Evolutionary conservation across 2,113 vertebrate genomes (phyloP).

Genomic region (Corythoichthys haematopterus): DNA sequence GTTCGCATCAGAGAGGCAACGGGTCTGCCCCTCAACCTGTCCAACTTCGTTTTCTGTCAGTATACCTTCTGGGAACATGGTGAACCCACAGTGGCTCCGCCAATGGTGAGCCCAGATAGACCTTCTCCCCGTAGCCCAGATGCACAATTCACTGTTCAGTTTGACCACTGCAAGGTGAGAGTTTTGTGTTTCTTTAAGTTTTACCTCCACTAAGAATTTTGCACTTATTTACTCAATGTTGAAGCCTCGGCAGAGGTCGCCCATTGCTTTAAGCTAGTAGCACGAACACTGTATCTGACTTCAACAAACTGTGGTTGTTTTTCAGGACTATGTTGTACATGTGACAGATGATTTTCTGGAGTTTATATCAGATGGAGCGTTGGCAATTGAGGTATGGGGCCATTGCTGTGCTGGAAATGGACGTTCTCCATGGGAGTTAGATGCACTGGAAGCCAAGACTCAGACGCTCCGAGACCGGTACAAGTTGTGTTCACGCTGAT

Average conservation of each 20-base stretch:
- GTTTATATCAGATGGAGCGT: conserved; percentile 94
- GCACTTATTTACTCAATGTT: neutral
- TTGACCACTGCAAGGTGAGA: conserved; percentile 88
- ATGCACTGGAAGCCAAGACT: conserved; percentile 88
- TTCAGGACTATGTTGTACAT: conserved; percentile 85
- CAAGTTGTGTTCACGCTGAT: neutral
- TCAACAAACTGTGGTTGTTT: conserved; percentile 5
- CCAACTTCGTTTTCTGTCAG: conserved; percentile 99
- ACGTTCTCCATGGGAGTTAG: conserved; percentile 84
- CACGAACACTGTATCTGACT: neutral
- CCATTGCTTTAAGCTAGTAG: too few relatives aligned
- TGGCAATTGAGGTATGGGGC: conserved; percentile 97
- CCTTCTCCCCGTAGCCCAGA: conserved; percentile 80
- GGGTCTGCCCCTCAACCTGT: conserved; percentile 86
- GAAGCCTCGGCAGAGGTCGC: neutral
- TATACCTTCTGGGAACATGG: conserved; percentile 95
- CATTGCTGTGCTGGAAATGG: conserved; percentile 90
- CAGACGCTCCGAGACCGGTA: conserved; percentile 88
- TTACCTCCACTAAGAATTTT: neutral
- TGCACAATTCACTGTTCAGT: conserved; percentile 84
- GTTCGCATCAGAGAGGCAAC: conserved; percentile 96
- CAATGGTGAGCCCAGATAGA: conserved; percentile 90
- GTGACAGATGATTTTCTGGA: conserved; percentile 96
- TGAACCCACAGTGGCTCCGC: conserved; percentile 85
- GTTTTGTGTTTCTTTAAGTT: neutral